Evolutionary conservation across 2,888 invertebrate genomes (phyloP), one percentile per base, ranked within the genome.

Genomic region (Cantharis lateralis): DNA sequence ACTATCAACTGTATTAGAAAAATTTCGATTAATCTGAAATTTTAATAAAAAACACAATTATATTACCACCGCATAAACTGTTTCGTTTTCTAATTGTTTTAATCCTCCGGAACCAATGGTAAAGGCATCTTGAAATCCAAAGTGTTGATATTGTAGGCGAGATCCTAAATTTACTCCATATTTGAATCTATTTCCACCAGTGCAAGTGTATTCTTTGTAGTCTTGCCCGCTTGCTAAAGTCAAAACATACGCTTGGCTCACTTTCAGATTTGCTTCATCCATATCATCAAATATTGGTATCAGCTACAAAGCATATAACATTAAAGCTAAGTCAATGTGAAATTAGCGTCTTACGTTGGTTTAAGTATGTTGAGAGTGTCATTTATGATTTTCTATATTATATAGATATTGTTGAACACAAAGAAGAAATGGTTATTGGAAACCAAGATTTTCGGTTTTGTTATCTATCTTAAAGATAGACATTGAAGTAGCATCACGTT

Each of bases 71-170:
- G n/a, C n/a, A 48, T n/a, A n/a, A n/a, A 48, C 5, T n/a, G 2
- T 9, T 1, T n/a, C 48, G 1, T 48, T n/a, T n/a, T 3, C n/a
- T 1, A 48, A 13, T n/a, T 13, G 5, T n/a, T n/a, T n/a, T n/a
- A n/a, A n/a, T n/a, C n/a, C n/a, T n/a, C n/a, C n/a, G n/a, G n/a
- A n/a, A n/a, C n/a, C n/a, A n/a, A n/a, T n/a, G n/a, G n/a, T n/a
- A n/a, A n/a, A 13, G 3, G 3, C 13, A 13, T 32, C 48, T 5
- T 1, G 0, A 48, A n/a, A 48, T 48, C 48, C 48, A 48, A 48
- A n/a, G 1, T 1, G 0, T 0, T 9, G 2, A 1, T 9, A 0
- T n/a, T 7, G 0, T 2, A n/a, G 7, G 1, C 2, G 0, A 48
- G 7, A n/a, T 2, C 2, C 48, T n/a, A 48, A 48, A n/a, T 48